These are phyloP conservation scores for Conger conger DNA, from an alignment of 2,113 vertebrate genomes.

Conservation along the genomic window DNA sequence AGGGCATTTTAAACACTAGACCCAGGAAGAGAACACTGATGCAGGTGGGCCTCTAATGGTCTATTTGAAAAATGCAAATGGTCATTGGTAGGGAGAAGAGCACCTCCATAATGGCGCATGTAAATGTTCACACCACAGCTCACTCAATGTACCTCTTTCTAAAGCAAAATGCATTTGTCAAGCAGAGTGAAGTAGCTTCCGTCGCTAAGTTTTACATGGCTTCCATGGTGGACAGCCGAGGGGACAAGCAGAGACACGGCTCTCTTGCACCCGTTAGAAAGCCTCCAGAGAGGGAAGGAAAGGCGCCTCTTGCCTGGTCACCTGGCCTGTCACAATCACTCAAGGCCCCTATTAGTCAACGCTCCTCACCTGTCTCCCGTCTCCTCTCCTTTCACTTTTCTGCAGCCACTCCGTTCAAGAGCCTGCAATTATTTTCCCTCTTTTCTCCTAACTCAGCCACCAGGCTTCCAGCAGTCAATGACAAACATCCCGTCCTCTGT, in stretches of 20 bases:
- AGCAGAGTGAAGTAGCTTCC: neutral
- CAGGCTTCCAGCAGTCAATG: slow-evolving; percentile 39
- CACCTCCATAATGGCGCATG: too few species aligned
- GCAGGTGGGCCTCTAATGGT: too few species aligned
- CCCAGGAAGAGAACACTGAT: too few species aligned
- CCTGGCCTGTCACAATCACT: neutral
- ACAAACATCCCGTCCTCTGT: slow-evolving; percentile 40
- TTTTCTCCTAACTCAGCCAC: neutral
- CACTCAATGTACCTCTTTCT: neutral
- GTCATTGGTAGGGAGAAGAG: too few species aligned
- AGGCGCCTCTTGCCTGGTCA: neutral
- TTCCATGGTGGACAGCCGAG: too few species aligned
- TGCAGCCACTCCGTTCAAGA: slow-evolving; percentile 5
- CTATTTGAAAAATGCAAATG: too few species aligned
- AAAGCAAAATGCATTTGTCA: neutral
- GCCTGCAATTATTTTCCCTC: neutral
- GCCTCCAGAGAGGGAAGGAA: slow-evolving; percentile 5
- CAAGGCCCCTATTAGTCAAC: neutral
- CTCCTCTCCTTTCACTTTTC: neutral
- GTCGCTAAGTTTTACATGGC: too few species aligned
- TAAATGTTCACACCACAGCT: neutral
- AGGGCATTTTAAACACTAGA: too few species aligned
- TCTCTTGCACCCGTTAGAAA: slow-evolving; percentile 11
- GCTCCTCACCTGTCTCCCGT: neutral
- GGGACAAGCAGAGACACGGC: neutral